Conservation (phyloP, 1,140 invertebrate genomes). For the Tenebrio molitor region DNA sequence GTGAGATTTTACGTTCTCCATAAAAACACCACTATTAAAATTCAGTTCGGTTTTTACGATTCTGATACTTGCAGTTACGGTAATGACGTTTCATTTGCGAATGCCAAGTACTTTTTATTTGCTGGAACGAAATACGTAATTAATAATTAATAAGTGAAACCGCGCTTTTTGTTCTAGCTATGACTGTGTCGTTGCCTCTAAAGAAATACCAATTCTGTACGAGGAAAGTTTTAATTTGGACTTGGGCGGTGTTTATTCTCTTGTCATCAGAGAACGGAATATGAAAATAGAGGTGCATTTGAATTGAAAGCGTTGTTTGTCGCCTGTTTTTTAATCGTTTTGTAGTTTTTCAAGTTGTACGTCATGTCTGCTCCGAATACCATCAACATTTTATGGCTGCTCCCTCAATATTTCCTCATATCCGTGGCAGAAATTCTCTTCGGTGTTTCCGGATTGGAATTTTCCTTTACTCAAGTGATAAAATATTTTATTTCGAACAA, state of each 20-base stretch:
- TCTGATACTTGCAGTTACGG: too few relatives aligned
- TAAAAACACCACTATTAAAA: too few relatives aligned
- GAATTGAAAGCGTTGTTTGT: not conserved
- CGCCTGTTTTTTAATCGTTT: conserved; percentile 4
- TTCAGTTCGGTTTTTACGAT: too few relatives aligned
- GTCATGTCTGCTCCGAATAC: conserved; percentile 77
- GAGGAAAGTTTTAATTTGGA: conserved; percentile 57
- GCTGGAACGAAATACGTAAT: too few relatives aligned
- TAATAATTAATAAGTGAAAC: too few relatives aligned
- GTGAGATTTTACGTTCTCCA: too few relatives aligned
- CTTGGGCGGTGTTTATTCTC: conserved; percentile 62
- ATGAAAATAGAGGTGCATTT: conserved; percentile 56
- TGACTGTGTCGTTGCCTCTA: conserved; percentile 55
- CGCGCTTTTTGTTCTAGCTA: conserved; percentile 56
- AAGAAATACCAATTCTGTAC: conserved; percentile 46
- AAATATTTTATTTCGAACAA: not conserved
- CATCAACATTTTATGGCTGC: conserved; percentile 85
- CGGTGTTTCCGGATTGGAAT: conserved; percentile 81
- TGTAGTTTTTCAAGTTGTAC: conserved; percentile 62
- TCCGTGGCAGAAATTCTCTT: conserved; percentile 83
- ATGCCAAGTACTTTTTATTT: too few relatives aligned
- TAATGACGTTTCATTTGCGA: too few relatives aligned
- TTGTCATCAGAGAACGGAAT: conserved; percentile 59
- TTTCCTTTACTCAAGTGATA: conserved; percentile 73
- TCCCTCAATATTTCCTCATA: conserved; percentile 91